Evolutionary conservation across 2,113 vertebrate species (phyloP), one percentile per base, ranked within the genome.

Genomic region (Progne subis): DNA sequence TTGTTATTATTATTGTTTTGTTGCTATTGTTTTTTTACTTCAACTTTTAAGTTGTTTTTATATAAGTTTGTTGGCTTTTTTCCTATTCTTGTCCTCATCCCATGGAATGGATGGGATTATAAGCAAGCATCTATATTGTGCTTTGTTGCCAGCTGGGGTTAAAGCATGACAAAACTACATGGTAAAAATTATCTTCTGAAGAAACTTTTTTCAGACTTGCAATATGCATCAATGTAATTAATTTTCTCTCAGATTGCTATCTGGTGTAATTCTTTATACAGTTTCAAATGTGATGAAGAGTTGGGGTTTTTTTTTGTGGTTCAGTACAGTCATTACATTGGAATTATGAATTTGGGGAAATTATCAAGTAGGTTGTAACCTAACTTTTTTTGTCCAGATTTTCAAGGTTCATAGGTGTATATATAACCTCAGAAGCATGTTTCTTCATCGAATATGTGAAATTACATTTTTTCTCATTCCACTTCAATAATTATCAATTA

Each of bases 261-360:
- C 39, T 46, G 74, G 37, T 2, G 0, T 19, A 25, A 37, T 18
- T 5, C 37, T 68, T 53, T 53, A 31, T 31, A 41, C 11, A 5
- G 16, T 16, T 79, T 70, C 16, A 71, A 49, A 53, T 63, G 2
- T 23, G 10, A 3, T 4, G 3, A 11, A 14, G 19, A 15, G 5
- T 37, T 46, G 46, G 41, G 47, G 37, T 37, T 37, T 37, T 37
- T 37, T 52, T 84, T 41, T 44, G 1, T 25, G 9, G 7, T 26
- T 72, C 64, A 13, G 1, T 32, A 39, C 23, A 9, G 1, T 5
- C 39, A 3, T 24, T 72, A 14, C 6, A 34, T 2, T 26, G 3
- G 7, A 65, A 28, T 87, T 25, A 26, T 13, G 15, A 78, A n/a
- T 31, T 75, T 81, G 32, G 8, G 4, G 4, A 60, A 75, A 59